Percentiles rank a stretch among this genome's conserved stretches.
These are phyloP conservation scores for Euthynnus affinis DNA, from an alignment of 2,797 vertebrate genomes.

Conservation along the genomic window DNA sequence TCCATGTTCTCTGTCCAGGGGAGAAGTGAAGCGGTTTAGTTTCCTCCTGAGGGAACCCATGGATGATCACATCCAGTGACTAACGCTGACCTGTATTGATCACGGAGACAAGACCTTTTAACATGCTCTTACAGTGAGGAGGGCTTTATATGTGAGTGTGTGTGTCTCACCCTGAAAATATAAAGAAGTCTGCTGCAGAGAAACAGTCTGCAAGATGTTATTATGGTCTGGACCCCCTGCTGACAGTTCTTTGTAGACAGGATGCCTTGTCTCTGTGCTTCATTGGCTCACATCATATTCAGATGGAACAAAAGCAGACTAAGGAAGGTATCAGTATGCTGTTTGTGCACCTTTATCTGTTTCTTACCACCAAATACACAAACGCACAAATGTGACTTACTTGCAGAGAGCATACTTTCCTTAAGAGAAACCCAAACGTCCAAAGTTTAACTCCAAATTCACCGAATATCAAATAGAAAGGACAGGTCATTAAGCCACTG, in stretches of 20 bases:
- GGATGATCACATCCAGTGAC: slow-evolving; percentile 72
- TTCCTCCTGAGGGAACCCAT: slow-evolving; percentile 61
- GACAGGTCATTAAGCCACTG: background rate
- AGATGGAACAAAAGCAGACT: slow-evolving; percentile 25
- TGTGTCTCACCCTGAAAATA: background rate
- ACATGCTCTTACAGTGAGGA: slow-evolving; percentile 23
- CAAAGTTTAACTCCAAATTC: background rate
- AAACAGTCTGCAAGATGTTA: slow-evolving; percentile 41
- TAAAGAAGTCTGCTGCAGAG: slow-evolving; percentile 21
- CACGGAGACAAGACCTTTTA: slow-evolving; percentile 61
- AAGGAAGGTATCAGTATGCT: slow-evolving; percentile 34
- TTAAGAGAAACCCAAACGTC: background rate
- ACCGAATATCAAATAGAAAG: background rate
- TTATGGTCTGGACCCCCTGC: slow-evolving; percentile 48
- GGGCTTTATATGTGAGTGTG: slow-evolving; percentile 12
- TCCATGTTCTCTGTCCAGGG: slow-evolving; percentile 51
- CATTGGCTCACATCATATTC: slow-evolving; percentile 40
- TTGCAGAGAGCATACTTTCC: background rate
- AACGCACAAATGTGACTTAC: background rate
- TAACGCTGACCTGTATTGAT: slow-evolving; percentile 72
- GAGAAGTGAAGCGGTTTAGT: slow-evolving; percentile 46
- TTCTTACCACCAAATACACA: slow-evolving; percentile 26
- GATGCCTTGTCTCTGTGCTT: slow-evolving; percentile 37
- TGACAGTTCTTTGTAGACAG: slow-evolving; percentile 49
- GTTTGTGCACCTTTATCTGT: slow-evolving; percentile 30